Evolutionary conservation across 2,113 vertebrate genomes (phyloP).

Genomic region (Bufo bufo): DNA sequence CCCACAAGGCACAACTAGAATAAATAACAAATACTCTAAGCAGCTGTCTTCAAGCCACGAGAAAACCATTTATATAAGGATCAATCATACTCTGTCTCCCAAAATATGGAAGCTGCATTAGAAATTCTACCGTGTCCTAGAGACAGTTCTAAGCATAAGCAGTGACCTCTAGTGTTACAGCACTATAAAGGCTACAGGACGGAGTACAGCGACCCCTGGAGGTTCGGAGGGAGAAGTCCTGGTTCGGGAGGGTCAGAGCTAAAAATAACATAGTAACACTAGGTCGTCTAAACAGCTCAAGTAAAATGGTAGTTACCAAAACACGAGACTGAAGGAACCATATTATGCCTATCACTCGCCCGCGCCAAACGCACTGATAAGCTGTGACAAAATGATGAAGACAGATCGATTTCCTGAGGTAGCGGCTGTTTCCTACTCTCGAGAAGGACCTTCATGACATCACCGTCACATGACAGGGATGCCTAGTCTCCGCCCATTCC

Average conservation of each 20-base stretch:
- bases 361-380: too few species aligned
- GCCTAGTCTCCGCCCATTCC: background rate
- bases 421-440: background rate
- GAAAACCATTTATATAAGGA: background rate
- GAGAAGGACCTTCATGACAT: background rate
- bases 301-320: too few species aligned
- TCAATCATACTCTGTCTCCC: background rate
- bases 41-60: background rate
- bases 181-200: too few species aligned
- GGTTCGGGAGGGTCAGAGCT: background rate
- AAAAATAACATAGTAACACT: background rate
- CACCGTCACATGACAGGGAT: background rate
- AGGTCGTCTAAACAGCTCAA: too few species aligned
- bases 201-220: background rate
- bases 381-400: too few species aligned
- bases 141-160: background rate
- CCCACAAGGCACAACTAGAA: background rate
- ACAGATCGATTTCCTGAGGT: too few species aligned
- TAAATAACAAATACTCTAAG: background rate
- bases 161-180: background rate
- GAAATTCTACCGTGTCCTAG: rapidly evolving
- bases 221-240: background rate
- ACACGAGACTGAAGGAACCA: too few species aligned
- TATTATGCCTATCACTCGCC: too few species aligned
- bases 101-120: background rate